A percentile compares a stretch with the other conserved stretches of the same genome.
Evolutionary conservation across 2,797 vertebrate species (phyloP).

Genomic region (Gambelia wislizenii): DNA sequence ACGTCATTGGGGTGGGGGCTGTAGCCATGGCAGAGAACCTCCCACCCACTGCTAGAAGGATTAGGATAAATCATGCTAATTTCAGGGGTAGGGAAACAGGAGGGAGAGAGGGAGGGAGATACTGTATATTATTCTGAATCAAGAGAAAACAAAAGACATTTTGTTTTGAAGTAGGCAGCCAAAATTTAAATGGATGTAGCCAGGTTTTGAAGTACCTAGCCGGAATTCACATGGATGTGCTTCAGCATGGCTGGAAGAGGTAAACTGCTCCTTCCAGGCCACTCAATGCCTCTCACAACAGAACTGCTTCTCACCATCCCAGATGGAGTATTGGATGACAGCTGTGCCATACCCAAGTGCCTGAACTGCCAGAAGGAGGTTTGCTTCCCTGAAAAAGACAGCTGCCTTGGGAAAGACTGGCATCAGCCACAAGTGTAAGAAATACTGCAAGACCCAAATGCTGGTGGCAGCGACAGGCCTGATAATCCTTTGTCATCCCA

Average conservation of each 20-base stretch:
- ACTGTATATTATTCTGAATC: too few species aligned
- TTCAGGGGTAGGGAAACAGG: not conserved
- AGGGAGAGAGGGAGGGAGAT: not conserved
- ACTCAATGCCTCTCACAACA: not conserved
- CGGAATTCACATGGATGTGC: too few species aligned
- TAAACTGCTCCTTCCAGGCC: not conserved
- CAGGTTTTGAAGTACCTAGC: too few species aligned
- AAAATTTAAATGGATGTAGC: not conserved
- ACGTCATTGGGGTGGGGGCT: not conserved
- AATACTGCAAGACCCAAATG: conserved; percentile 88
- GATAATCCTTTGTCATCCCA: too few species aligned
- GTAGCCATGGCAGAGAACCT: not conserved
- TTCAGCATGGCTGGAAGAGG: too few species aligned
- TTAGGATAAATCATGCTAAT: not conserved
- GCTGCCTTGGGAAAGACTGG: conserved; percentile 86
- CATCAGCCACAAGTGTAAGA: conserved; percentile 93
- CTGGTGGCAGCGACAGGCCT: too few species aligned
- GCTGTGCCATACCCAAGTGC: too few species aligned
- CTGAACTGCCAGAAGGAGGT: too few species aligned
- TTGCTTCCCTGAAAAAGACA: conserved; percentile 83
- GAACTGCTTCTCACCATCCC: not conserved
- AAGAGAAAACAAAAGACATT: not conserved
- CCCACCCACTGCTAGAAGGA: not conserved
- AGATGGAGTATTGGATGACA: not conserved
- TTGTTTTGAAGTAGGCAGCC: not conserved